Base-by-base conservation (phyloP, 2,113 vertebrate species). In the Myiagra hebetior region DNA sequence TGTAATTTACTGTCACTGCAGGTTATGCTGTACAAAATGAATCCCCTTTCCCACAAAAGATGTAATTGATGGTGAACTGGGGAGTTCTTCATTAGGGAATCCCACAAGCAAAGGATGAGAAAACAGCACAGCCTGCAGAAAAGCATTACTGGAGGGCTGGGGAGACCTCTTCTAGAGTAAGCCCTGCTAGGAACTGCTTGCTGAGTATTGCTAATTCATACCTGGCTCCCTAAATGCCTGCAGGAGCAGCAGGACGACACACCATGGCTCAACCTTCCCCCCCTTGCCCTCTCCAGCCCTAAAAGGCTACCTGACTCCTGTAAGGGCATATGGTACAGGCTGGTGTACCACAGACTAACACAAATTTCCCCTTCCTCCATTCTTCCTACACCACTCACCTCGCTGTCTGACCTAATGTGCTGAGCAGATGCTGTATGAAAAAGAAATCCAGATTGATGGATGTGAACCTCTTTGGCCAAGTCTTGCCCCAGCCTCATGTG, bases 331-430 rank as follows among this genome's bases (percentile, higher is more conserved):
- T 18, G 15, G 35, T 37, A 13, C 59, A 35, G 30, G 13, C 60
- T 57, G 49, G 26, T 19, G 23, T 37, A 35, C 19, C 49, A n/a
- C 30, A 28, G 12, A 33, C 12, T 18, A 68, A 30, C 22, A 73
- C 9, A 17, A 15, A 22, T 28, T 49, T 78, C 57, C 27, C 37
- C 24, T 63, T 64, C 30, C 18, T 89, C 30, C 33, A 11, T 39
- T 78, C 55, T 57, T 82, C 56, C 37, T 47, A 8, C 6, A 59
- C 27, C 39, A 21, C 44, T 31, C 1, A 0, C 26, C 41, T 90
- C 0, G 0, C 62, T 64, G 24, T 55, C 37, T 49, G 33, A 59
- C 1, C 0, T 33, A 68, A 35, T 15, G 42, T 17, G 26, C 49
- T 37, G 56, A 78, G 65, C 65, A 74, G 27, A 13, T 30, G 26